These are phyloP conservation scores for Lagocephalus sceleratus DNA, from an alignment of 2,797 vertebrate genomes.

Conservation along the genomic window DNA sequence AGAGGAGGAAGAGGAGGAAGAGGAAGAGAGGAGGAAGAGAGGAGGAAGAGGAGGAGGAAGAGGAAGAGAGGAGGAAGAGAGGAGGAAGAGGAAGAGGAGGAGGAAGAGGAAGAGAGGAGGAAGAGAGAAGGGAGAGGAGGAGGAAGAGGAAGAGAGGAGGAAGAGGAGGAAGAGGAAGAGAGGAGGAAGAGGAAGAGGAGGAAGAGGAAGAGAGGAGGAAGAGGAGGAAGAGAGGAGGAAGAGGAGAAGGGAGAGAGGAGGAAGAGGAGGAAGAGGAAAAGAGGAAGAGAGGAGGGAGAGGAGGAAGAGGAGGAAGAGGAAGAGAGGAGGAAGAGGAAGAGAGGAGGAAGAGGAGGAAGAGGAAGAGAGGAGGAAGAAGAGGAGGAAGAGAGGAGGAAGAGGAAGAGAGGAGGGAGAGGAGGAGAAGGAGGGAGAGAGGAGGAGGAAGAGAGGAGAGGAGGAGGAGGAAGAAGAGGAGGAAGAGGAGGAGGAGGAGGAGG, in stretches of 20 bases:
- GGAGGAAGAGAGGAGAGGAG: conserved; percentile 39
- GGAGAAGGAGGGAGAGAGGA: background rate
- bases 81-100: conserved; percentile 38
- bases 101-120: background rate
- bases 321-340: conserved; percentile 40
- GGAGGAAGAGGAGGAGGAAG: background rate
- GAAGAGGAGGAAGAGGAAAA: conserved; percentile 37
- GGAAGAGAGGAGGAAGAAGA: too few species aligned
- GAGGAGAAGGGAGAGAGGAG: too few species aligned
- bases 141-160: conserved; percentile 38
- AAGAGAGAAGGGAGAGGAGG: too few species aligned
- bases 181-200: conserved; percentile 17
- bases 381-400: conserved; percentile 26
- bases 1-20: too few species aligned
- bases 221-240: background rate
- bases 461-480: background rate
- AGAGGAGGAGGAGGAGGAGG: too few species aligned
- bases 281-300: conserved; percentile 29
- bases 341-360: conserved; percentile 13
- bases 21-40: too few species aligned
- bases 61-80: background rate
- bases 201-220: conserved; percentile 36
- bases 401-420: conserved; percentile 32
- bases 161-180: background rate
- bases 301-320: background rate